Conservation (phyloP, 1,140 invertebrate genomes). For the Drosophila santomea region DNA sequence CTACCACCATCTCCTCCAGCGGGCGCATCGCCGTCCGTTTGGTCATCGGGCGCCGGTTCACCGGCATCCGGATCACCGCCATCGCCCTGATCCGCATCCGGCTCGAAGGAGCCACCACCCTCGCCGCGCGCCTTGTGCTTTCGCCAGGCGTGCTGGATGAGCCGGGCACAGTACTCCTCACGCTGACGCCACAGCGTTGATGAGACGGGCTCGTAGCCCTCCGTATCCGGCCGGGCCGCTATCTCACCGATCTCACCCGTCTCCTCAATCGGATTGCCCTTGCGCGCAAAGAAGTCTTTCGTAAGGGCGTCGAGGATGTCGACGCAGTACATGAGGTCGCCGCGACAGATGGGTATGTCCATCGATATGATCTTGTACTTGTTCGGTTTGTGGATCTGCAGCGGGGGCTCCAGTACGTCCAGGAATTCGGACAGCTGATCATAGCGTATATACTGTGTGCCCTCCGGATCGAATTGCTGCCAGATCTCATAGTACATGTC, state of each 20-base stretch:
- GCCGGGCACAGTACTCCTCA: conserved; percentile 97
- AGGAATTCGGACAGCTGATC: conserved; percentile 97
- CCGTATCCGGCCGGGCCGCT: conserved; percentile 90
- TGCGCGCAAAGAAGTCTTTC: conserved; percentile 98
- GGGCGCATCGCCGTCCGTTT: conserved; percentile 17
- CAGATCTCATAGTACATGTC: conserved; percentile 99
- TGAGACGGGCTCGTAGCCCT: conserved; percentile 96
- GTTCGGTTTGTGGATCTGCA: conserved; percentile 98
- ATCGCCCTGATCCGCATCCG: conserved; percentile 16
- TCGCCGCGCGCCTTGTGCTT: conserved; percentile 91
- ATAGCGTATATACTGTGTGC: conserved; percentile 98
- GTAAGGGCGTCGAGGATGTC: conserved; percentile 98
- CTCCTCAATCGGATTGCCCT: conserved; percentile 96
- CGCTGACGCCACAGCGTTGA: conserved; percentile 97
- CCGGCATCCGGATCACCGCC: conserved; percentile 10
- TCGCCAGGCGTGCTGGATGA: conserved; percentile 97
- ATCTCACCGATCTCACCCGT: conserved; percentile 93
- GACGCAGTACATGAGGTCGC: conserved; percentile 98
- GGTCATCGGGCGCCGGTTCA: conserved; percentile 11
- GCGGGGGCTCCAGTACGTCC: conserved; percentile 95
- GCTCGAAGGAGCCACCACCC: conserved; percentile 22
- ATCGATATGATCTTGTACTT: conserved; percentile 99
- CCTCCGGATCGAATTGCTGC: conserved; percentile 99
- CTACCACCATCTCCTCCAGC: conserved; percentile 10
- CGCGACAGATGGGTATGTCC: conserved; percentile 99